A percentile compares a stretch with the other conserved stretches of the same genome.
These are phyloP conservation scores for Delphinus delphis DNA, from an alignment of 2,113 vertebrate species.

Conservation along the genomic window DNA sequence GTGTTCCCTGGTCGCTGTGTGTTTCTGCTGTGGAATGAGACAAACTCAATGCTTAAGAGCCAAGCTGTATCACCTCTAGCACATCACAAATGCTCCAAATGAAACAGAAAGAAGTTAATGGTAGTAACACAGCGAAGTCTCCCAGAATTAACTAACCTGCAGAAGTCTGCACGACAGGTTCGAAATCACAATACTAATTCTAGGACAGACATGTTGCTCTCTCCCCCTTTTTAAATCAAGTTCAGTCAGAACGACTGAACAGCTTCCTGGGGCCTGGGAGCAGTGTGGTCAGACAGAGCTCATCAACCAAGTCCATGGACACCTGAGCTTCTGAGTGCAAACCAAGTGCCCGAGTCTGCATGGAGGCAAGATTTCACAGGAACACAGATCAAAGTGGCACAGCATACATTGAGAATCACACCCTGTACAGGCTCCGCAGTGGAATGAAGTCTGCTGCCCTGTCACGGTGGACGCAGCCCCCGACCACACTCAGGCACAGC, in stretches of 20 bases:
- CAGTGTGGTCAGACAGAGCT: slow-evolving; percentile 54
- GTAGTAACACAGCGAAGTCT: not conserved
- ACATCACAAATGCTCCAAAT: not conserved
- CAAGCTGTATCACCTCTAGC: not conserved
- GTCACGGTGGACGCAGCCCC: not conserved
- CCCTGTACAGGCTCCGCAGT: not conserved
- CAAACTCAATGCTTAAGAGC: not conserved
- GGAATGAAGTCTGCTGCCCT: not conserved
- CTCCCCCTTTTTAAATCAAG: not conserved
- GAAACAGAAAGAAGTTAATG: not conserved
- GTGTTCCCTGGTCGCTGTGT: not conserved
- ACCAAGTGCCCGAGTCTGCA: not conserved
- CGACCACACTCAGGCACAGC: not conserved
- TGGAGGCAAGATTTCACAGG: not conserved
- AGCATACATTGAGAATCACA: not conserved
- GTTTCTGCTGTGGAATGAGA: not conserved
- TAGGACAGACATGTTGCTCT: not conserved
- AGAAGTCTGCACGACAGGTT: not conserved
- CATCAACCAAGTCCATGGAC: slow-evolving; percentile 55
- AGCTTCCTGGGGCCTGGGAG: not conserved
- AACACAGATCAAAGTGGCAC: not conserved
- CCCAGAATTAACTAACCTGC: not conserved
- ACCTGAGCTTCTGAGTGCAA: slow-evolving; percentile 55
- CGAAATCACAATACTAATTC: not conserved
- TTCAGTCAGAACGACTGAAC: not conserved